These are phyloP conservation scores for Torymus tubicola DNA, from an alignment of 2,888 invertebrate species.

Conservation along the genomic window DNA sequence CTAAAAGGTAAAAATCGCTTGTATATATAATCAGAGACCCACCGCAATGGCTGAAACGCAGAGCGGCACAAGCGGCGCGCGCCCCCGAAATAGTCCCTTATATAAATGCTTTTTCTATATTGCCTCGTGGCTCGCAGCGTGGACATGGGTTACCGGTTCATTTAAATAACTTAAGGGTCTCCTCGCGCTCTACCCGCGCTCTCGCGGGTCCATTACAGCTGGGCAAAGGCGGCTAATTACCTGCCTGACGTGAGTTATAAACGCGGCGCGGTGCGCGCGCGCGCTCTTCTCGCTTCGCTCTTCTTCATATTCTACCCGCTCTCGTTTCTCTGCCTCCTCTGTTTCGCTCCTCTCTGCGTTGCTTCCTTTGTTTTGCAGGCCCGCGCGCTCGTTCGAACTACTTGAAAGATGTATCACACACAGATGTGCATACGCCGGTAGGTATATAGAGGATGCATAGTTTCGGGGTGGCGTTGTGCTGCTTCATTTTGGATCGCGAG, in stretches of 20 bases:
- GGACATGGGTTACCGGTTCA: constrained; percentile 76
- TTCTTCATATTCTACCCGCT: constrained; percentile 52
- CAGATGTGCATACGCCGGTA: neutral
- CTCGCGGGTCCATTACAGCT: constrained; percentile 75
- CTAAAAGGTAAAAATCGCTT: constrained; percentile 8
- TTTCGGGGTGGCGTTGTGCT: constrained; percentile 20
- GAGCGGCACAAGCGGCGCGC: neutral
- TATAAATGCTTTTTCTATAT: constrained; percentile 76
- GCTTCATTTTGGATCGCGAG: constrained; percentile 21
- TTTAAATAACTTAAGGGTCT: constrained; percentile 77
- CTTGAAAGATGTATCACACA: constrained; percentile 15
- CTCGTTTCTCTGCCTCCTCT: constrained; percentile 52
- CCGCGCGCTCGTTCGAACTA: constrained; percentile 24
- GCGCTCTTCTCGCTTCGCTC: constrained; percentile 43
- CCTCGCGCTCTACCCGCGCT: constrained; percentile 59
- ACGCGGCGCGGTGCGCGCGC: constrained; percentile 67
- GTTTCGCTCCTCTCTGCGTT: constrained; percentile 7
- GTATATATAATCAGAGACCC: constrained; percentile 31
- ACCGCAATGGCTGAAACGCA: constrained; percentile 22
- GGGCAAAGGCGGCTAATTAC: constrained; percentile 76
- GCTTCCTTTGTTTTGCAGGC: constrained; percentile 51
- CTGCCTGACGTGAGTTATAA: constrained; percentile 77
- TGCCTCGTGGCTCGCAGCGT: constrained; percentile 72
- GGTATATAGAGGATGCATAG: constrained; percentile 30
- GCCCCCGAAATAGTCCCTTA: constrained; percentile 74